Base-by-base conservation (phyloP, 2,797 vertebrate species). In the Myotis findleyi region DNA sequence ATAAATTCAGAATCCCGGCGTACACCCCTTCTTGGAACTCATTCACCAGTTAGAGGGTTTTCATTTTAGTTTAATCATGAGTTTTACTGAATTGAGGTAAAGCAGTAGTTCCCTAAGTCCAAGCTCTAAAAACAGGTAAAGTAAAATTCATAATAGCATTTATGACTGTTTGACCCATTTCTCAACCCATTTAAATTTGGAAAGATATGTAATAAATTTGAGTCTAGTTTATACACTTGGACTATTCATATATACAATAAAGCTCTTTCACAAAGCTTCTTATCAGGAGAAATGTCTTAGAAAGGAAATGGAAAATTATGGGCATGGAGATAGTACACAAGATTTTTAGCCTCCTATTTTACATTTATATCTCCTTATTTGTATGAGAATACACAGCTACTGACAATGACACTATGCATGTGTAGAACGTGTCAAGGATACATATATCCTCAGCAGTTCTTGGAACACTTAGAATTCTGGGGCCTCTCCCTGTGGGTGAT, bases 261-360 rank as follows among this genome's bases (percentile, higher is more conserved):
- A 92, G 85, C 87, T 97, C 81, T 93, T 96, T 96, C 88, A 95
- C 93, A 97, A 96, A 94, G 79, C 75, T 95, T 92, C 93, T 96
- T 97, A 97, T 97, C 97, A 86, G 81, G 91, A 49, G 73, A 95
- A 94, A 94, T 87, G 95, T 92, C 96, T 92, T 90, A 87, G 95
- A 92, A 95, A 96, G 95, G 97, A 97, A 97, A 96, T 92, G 93
- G 93, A 92, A 89, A 97, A 91, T 97, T 96, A 96, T 92, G 87
- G 72, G 44, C 89, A 77, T 84, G 75, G 36, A 93, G 90, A 97
- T 73, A 96, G 83, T 62, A 69, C 86, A 27, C 77, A 83, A 80
- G 85, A 91, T 93, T 94, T 91, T 59, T 62, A 91, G 77, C 53
- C 88, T 76, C 66, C 49, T 76, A 77, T 92, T 90, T 90, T 93